Base-by-base conservation (phyloP, 2,113 vertebrate genomes). In the Cyprinus carpio region DNA sequence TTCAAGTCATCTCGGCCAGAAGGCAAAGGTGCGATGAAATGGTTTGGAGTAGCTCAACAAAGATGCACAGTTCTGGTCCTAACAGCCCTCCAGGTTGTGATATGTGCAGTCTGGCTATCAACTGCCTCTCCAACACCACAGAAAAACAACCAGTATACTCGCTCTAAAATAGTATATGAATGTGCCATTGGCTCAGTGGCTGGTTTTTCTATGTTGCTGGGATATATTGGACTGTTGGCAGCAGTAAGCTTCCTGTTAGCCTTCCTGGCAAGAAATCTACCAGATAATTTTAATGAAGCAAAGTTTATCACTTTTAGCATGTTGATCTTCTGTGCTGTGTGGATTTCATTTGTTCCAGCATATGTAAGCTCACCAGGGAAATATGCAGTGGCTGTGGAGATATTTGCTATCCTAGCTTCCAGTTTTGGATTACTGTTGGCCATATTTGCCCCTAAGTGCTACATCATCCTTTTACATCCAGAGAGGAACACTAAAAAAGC, bases 281-380 rank as follows among this genome's bases (percentile, higher is more conserved):
- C 56, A 60, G 56, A 60, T 60, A n/a, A 60, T 60, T 60, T 60
- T 60, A 60, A 60, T 60, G 56, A 60, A 60, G 56, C 56, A 60
- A 60, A 60, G 20, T 60, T 60, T 11, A 60, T 60, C 8, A 60
- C 56, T 9, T 60, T 60, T 60, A 60, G 56, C 9, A 60, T 60
- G 56, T n/a, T 60, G 56, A 60, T 60, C 8, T 60, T 60, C 56
- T 60, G 23, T 60, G 56, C 56, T 60, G 56, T 60, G 23, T 60
- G 56, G 56, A 60, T 60, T 60, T 8, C 56, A 11, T 60, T 60
- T 60, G 56, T 60, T n/a, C 56, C 56, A 60, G 56, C 56, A 60
- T 60, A 60, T 60, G 56, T n/a, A 0, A 60, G 56, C 23, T 60
- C 56, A n/a, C 56, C 56, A n/a, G 56, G 56, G 8, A 60, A 60